phyloP scores from a whole-genome alignment of 1,140 invertebrate species.

The Belonocnema kinseyi region DNA sequence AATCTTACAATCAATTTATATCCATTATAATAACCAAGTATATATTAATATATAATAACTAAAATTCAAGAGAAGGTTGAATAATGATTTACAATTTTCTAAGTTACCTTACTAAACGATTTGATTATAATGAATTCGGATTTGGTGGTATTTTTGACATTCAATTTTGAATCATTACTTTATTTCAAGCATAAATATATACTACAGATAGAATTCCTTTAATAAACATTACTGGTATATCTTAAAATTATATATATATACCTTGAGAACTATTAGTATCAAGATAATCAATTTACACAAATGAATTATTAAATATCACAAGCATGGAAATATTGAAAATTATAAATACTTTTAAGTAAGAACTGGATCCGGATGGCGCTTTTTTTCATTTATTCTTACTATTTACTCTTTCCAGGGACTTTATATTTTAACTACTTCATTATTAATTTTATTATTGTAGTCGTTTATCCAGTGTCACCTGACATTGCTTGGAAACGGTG shows the following conservation, averaged over 20 bases:
- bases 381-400: neutral
- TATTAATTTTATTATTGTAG: neutral
- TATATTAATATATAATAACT: neutral
- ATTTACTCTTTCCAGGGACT: neutral
- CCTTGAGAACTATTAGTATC: conserved; percentile 6
- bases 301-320: conserved; percentile 9
- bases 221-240: neutral
- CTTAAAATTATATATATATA: conserved; percentile 3
- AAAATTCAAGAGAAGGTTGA: neutral
- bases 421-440: neutral
- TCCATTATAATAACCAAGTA: neutral
- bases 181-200: neutral
- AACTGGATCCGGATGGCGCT: conserved; percentile 11
- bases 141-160: neutral
- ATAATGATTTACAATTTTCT: neutral
- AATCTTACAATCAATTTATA: neutral
- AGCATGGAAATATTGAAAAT: conserved; percentile 2
- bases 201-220: neutral
- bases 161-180: neutral
- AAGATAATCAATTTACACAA: conserved; percentile 6
- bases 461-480: neutral
- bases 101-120: neutral
- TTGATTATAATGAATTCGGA: neutral
- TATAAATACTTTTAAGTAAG: neutral
- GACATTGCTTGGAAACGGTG: conserved; percentile 3